These are phyloP conservation scores for Carassius carassius DNA, from an alignment of 2,113 vertebrate species.

Conservation along the genomic window DNA sequence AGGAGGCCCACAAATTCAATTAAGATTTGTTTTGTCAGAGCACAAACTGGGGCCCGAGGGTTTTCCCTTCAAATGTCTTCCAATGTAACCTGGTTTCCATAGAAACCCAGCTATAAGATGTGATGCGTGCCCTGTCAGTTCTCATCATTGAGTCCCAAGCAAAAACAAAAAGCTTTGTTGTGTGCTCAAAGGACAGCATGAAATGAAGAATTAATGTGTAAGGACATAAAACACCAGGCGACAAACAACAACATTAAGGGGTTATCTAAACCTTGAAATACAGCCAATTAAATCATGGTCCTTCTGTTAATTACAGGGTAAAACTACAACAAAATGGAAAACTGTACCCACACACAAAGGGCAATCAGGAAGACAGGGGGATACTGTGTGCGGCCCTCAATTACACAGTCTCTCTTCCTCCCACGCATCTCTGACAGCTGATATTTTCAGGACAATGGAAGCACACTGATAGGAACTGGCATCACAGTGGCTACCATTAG, in stretches of 20 bases:
- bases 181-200: constrained; percentile 8
- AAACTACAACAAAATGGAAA: not conserved
- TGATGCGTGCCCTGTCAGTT: constrained; percentile 44
- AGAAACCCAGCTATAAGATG: constrained; percentile 69
- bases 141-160: constrained; percentile 53
- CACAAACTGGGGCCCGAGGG: constrained; percentile 59
- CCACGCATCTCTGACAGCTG: constrained; percentile 46
- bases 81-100: constrained; percentile 73
- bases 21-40: constrained; percentile 62
- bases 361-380: constrained; percentile 16
- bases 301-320: not conserved
- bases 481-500: constrained; percentile 29
- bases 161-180: constrained; percentile 38
- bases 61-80: constrained; percentile 57
- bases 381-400: constrained; percentile 38
- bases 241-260: not conserved
- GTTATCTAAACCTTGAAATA: constrained; percentile 9
- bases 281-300: constrained; percentile 5
- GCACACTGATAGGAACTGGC: constrained; percentile 36
- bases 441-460: constrained; percentile 50
- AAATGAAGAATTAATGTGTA: not conserved
- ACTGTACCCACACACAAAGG: constrained; percentile 36
- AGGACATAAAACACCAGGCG: constrained; percentile 13
- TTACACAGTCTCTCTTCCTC: constrained; percentile 51
- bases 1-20: constrained; percentile 61